Percentiles rank a stretch among this genome's conserved stretches.
Conservation (phyloP, 2,888 invertebrate genomes). For the Archips crataeganus region DNA sequence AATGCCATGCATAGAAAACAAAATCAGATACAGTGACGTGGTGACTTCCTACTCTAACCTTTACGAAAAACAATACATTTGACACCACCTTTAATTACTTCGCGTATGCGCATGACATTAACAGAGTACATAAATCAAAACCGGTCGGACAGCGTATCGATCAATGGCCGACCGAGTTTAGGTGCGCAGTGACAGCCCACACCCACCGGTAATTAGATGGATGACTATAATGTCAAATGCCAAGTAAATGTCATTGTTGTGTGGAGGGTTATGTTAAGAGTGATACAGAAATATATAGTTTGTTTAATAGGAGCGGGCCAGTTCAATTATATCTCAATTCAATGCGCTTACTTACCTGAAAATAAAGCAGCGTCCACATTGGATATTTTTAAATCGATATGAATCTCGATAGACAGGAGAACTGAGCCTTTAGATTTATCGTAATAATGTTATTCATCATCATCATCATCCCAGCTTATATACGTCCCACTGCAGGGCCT, state of each 20-base stretch:
- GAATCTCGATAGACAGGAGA: background rate
- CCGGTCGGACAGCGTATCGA: slow-evolving; percentile 67
- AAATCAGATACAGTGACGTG: background rate
- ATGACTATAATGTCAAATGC: slow-evolving; percentile 81
- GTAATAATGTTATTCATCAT: too few relatives aligned
- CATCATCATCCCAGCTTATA: too few relatives aligned
- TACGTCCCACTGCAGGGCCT: too few relatives aligned
- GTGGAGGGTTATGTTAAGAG: slow-evolving; percentile 1
- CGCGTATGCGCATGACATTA: slow-evolving; percentile 67
- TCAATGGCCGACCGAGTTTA: slow-evolving; percentile 64
- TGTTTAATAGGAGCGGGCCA: background rate
- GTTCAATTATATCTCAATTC: too few relatives aligned
- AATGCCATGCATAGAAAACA: background rate
- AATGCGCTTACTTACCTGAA: too few relatives aligned
- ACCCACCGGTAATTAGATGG: slow-evolving; percentile 80
- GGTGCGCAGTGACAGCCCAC: slow-evolving; percentile 75
- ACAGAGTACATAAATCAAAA: slow-evolving; percentile 69
- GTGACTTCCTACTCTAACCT: background rate
- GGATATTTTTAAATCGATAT: background rate
- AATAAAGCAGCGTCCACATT: background rate
- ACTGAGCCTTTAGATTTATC: background rate
- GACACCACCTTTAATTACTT: slow-evolving; percentile 66
- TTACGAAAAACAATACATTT: slow-evolving; percentile 26
- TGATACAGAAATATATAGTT: background rate
- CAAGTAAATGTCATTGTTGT: slow-evolving; percentile 74